phyloP scores from a whole-genome alignment of 2,888 invertebrate species.

The Philhelius pedissequus region DNA sequence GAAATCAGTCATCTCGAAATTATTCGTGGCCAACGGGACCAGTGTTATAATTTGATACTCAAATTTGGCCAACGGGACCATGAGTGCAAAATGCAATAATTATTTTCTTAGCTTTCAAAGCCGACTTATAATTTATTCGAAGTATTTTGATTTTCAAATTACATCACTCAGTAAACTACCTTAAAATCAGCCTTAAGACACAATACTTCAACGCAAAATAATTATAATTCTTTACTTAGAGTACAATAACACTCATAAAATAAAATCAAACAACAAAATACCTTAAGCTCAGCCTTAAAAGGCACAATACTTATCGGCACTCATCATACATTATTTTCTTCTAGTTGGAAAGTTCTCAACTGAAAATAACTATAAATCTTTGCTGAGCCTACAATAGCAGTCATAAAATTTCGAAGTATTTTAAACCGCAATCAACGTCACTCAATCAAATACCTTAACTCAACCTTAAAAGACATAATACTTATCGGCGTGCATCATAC shows the following conservation, averaged over 20 bases:
- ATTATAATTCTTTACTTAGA: too few species aligned
- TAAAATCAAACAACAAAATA: neutral
- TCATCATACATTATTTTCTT: too few species aligned
- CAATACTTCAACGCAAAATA: too few species aligned
- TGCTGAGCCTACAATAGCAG: too few species aligned
- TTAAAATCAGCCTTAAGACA: neutral
- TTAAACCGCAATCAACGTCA: neutral
- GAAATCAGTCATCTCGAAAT: too few species aligned
- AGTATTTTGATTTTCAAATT: neutral
- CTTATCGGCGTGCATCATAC: neutral
- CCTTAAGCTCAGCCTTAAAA: neutral
- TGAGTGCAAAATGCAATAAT: neutral
- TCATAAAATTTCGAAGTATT: neutral
- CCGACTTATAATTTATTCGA: neutral
- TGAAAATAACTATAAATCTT: too few species aligned
- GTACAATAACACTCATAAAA: too few species aligned
- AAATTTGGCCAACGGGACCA: neutral
- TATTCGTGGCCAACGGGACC: too few species aligned
- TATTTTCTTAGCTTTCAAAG: neutral
- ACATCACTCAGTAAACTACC: neutral
- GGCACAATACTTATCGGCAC: neutral
- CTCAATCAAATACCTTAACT: neutral
- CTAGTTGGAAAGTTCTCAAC: neutral
- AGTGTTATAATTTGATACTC: neutral
- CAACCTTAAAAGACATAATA: neutral